phyloP scores from a whole-genome alignment of 2,113 vertebrate species.

The Pelmatolapia mariae region DNA sequence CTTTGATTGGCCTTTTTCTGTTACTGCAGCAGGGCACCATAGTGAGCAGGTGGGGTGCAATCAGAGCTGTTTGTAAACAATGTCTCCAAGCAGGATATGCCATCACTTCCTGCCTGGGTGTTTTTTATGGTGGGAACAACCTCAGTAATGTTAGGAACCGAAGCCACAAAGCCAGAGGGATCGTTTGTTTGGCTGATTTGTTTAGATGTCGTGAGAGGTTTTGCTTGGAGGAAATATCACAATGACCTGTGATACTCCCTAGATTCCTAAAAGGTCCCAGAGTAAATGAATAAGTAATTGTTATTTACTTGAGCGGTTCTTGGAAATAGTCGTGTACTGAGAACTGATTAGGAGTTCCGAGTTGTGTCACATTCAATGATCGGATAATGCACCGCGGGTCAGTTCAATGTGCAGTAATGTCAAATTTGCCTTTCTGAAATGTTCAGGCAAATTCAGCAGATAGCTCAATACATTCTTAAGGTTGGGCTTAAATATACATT shows the following conservation, averaged over 20 bases:
- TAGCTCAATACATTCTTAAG: not conserved
- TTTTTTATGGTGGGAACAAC: conserved; percentile 57
- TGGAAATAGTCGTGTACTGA: not conserved
- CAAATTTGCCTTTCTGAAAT: not conserved
- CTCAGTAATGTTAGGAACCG: not conserved
- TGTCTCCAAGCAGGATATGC: conserved; percentile 54
- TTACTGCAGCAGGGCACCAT: not conserved
- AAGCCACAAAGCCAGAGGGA: not conserved
- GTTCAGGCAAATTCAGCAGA: not conserved
- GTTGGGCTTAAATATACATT: not conserved
- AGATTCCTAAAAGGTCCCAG: not conserved
- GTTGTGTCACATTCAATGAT: not conserved
- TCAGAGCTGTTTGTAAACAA: conserved; percentile 55
- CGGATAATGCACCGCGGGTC: not conserved
- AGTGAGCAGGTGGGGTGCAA: not conserved
- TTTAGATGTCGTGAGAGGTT: not conserved
- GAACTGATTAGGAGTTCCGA: not conserved
- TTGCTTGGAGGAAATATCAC: not conserved
- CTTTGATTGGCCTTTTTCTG: conserved; percentile 31
- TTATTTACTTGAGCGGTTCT: not conserved
- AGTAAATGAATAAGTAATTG: not conserved
- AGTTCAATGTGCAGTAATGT: not conserved
- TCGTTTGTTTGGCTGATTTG: not conserved
- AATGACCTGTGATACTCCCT: not conserved
- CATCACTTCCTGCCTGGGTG: conserved; percentile 56